phyloP scores from a whole-genome alignment of 2,113 vertebrate species.

The Monarcha castaneiventris region DNA sequence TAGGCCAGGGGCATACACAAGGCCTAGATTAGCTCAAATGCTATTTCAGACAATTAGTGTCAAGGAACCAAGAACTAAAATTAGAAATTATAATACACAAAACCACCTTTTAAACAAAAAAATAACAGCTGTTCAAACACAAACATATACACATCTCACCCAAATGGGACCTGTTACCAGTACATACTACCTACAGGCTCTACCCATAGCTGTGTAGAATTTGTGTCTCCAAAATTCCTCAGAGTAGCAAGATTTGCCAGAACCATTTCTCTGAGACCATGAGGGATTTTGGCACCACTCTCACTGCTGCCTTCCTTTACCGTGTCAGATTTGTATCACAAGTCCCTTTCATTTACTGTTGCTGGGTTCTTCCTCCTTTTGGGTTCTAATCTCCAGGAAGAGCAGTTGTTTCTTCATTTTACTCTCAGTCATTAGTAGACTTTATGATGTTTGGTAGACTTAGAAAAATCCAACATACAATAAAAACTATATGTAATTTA shows the following conservation, averaged over 20 bases:
- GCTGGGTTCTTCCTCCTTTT: not conserved
- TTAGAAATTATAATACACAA: not conserved
- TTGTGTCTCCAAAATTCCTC: not conserved
- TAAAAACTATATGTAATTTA: not conserved
- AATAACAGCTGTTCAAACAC: not conserved
- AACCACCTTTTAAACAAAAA: not conserved
- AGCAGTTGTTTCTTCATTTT: not conserved
- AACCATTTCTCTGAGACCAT: not conserved
- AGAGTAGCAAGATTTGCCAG: not conserved
- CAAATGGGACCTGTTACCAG: not conserved
- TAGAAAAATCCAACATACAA: not conserved
- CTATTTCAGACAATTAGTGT: fast-evolving
- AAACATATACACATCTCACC: not conserved
- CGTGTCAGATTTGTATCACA: not conserved
- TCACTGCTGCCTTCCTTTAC: fast-evolving
- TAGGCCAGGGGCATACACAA: not conserved
- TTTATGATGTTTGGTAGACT: not conserved
- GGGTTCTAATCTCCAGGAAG: not conserved
- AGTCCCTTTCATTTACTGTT: not conserved
- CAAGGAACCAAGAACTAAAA: not conserved
- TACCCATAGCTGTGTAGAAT: not conserved
- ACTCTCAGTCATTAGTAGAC: not conserved
- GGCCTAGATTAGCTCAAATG: not conserved
- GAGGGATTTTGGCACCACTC: not conserved
- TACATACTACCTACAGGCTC: too few species aligned